These are phyloP conservation scores for Thymelicus lineola DNA, from an alignment of 2,888 invertebrate genomes.

Conservation along the genomic window DNA sequence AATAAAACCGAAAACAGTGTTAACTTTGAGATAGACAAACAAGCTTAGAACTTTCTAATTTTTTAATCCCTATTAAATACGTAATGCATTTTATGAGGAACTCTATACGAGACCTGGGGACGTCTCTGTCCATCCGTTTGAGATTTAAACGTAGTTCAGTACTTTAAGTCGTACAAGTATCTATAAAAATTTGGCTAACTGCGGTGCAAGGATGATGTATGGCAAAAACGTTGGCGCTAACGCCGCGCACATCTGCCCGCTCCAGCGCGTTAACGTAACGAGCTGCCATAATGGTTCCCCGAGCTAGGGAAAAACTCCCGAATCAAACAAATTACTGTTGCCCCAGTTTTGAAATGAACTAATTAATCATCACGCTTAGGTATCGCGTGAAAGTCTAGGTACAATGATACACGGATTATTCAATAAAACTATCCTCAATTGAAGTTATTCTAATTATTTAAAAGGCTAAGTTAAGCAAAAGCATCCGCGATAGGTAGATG, in stretches of 20 bases:
- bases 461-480: too few relatives aligned
- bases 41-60: too few relatives aligned
- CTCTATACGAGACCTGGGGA: too few relatives aligned
- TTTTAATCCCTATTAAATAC: too few relatives aligned
- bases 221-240: conserved; percentile 69
- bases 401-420: too few relatives aligned
- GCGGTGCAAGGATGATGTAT: conserved; percentile 71
- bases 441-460: too few relatives aligned
- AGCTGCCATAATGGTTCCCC: conserved; percentile 79
- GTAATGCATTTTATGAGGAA: too few relatives aligned
- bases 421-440: too few relatives aligned
- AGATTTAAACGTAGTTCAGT: conserved; percentile 13
- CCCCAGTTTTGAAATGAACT: conserved; percentile 69
- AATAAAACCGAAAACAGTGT: too few relatives aligned
- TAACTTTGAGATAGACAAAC: too few relatives aligned
- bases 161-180: conserved; percentile 1
- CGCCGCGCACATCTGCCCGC: conserved; percentile 71
- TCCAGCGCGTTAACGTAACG: conserved; percentile 82
- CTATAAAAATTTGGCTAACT: conserved; percentile 56
- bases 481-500: too few relatives aligned
- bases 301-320: conserved; percentile 70
- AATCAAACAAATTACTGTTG: conserved; percentile 76
- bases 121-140: neutral
- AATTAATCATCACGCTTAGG: conserved; percentile 60
- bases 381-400: too few relatives aligned